A percentile compares a stretch with the other conserved stretches of the same genome.
These are phyloP conservation scores for Chaenocephalus aceratus DNA, from an alignment of 2,113 vertebrate species.

Conservation along the genomic window DNA sequence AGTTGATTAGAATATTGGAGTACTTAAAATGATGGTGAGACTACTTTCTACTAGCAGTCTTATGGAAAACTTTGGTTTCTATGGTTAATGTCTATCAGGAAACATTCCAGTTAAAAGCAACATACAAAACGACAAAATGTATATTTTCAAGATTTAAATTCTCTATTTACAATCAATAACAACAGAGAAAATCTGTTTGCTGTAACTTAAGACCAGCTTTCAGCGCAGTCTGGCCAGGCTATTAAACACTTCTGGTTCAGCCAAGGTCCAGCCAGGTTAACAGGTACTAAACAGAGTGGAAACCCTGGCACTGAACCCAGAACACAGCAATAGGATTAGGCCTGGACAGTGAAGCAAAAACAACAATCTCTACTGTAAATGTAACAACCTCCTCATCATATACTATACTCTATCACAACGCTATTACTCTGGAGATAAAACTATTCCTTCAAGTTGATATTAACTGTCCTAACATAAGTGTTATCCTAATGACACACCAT, in stretches of 20 bases:
- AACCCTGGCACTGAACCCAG: slow-evolving; percentile 24
- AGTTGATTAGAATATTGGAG: neutral
- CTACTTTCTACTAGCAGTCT: neutral
- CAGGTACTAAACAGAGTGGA: slow-evolving; percentile 44
- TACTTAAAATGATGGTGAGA: neutral
- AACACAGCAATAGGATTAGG: slow-evolving; percentile 55
- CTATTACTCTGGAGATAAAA: neutral
- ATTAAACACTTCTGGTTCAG: slow-evolving; percentile 52
- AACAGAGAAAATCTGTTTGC: slow-evolving; percentile 9
- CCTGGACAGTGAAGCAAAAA: slow-evolving; percentile 30
- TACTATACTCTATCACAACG: neutral
- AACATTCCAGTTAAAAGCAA: neutral
- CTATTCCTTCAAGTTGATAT: neutral
- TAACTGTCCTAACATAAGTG: neutral
- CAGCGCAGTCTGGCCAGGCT: slow-evolving; percentile 32
- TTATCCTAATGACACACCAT: neutral
- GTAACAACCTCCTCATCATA: neutral
- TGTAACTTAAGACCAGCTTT: slow-evolving; percentile 14
- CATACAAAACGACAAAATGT: neutral
- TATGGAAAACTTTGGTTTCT: neutral
- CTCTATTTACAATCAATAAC: slow-evolving; percentile 21
- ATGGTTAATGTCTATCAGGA: neutral
- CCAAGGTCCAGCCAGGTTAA: slow-evolving; percentile 51
- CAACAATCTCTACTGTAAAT: slow-evolving; percentile 7
- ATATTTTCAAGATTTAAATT: slow-evolving; percentile 10